Conservation (phyloP, 2,113 vertebrate species). For the Orcinus orca region DNA sequence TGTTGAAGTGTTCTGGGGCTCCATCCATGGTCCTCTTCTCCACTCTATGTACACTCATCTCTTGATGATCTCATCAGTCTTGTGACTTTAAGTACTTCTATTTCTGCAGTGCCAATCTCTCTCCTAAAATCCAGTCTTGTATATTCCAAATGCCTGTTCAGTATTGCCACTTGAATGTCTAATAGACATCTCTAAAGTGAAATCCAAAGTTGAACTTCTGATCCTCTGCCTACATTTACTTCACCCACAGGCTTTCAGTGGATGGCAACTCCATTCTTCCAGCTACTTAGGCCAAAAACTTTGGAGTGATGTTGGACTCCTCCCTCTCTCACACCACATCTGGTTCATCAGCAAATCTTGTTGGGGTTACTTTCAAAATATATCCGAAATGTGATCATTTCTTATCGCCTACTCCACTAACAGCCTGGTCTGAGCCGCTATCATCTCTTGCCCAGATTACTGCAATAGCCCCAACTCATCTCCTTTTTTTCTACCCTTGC, state of each 20-base stretch:
- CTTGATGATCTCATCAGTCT: neutral
- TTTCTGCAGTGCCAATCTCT: neutral
- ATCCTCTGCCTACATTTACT: neutral
- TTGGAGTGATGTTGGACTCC: neutral
- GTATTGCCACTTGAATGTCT: neutral
- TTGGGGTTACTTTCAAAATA: neutral
- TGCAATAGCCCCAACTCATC: neutral
- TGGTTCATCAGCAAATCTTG: slow-evolving; percentile 3
- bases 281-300: neutral
- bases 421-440: neutral
- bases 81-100: neutral
- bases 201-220: neutral
- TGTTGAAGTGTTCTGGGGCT: neutral
- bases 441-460: neutral
- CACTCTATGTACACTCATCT: neutral
- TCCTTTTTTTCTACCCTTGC: neutral
- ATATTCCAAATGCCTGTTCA: neutral
- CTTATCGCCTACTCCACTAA: neutral
- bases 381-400: neutral
- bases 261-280: neutral
- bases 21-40: neutral
- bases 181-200: neutral
- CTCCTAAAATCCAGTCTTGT: neutral
- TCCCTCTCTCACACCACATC: neutral
- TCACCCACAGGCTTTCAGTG: neutral